A percentile compares a stretch with the other conserved stretches of the same genome.
Evolutionary conservation across 1,140 invertebrate genomes (phyloP).

Genomic region (Epicauta chinensis): DNA sequence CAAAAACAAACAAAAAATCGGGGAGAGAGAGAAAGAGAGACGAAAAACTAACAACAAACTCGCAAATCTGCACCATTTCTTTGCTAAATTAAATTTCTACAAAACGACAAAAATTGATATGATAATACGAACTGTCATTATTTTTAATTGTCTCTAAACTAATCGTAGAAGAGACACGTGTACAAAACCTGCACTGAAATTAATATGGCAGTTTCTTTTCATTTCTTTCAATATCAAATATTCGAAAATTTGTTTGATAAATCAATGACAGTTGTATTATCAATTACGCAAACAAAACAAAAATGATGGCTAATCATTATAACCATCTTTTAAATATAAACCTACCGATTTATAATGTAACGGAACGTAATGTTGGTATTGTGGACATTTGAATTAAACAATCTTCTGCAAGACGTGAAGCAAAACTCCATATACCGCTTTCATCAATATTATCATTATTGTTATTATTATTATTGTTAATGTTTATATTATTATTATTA

Average conservation of each 20-base stretch:
- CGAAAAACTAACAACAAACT: no score
- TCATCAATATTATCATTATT: not conserved
- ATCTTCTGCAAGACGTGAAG: constrained; percentile 33
- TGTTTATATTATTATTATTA: not conserved
- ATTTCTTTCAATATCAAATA: not conserved
- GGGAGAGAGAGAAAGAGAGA: not conserved
- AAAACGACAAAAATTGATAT: constrained; percentile 1
- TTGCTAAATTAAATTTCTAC: constrained; percentile 5
- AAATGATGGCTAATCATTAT: no score
- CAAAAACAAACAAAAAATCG: constrained; percentile 3
- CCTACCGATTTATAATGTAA: constrained; percentile 28
- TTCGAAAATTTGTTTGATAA: not conserved
- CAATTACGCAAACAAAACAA: not conserved
- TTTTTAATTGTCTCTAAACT: no score
- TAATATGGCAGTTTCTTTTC: constrained; percentile 32
- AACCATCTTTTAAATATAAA: not conserved
- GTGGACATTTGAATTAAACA: constrained; percentile 32
- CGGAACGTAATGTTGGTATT: constrained; percentile 34
- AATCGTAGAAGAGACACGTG: not conserved
- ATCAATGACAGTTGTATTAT: not conserved
- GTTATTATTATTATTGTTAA: not conserved
- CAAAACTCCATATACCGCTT: constrained; percentile 30
- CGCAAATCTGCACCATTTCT: constrained; percentile 1
- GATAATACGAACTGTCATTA: no score
- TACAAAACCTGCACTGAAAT: constrained; percentile 28